phyloP scores from a whole-genome alignment of 2,888 invertebrate species.

The Chrysopilus asiliformis region DNA sequence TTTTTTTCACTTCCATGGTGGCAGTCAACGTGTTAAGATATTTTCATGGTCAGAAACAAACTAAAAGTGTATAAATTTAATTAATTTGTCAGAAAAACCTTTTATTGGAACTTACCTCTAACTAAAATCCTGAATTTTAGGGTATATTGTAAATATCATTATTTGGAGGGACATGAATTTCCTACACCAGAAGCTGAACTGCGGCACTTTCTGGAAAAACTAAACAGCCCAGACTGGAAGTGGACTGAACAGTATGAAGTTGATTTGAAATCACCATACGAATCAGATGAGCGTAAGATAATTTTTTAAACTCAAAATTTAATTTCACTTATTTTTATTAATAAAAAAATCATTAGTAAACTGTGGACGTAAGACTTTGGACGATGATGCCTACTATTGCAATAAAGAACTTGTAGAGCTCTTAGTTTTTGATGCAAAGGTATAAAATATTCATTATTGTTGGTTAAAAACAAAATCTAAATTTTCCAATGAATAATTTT shows the following conservation, averaged over 20 bases:
- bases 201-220: conserved; percentile 56
- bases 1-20: no score
- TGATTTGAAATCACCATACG: conserved; percentile 12
- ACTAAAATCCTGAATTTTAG: no score
- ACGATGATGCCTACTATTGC: conserved; percentile 64
- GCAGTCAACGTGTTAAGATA: no score
- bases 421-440: conserved; percentile 76
- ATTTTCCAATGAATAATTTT: background rate
- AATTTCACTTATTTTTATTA: background rate
- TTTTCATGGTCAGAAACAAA: no score
- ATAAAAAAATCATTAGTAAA: conserved; percentile 37
- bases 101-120: no score
- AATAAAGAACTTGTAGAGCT: conserved; percentile 73
- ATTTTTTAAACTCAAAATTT: background rate
- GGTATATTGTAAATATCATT: conserved; percentile 81
- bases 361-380: conserved; percentile 48
- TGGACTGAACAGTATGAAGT: conserved; percentile 47
- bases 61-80: no score
- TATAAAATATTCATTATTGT: conserved; percentile 38
- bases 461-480: conserved; percentile 6
- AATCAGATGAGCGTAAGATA: conserved; percentile 11
- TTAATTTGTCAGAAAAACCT: no score
- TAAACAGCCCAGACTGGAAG: conserved; percentile 45
- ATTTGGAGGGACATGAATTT: conserved; percentile 63
- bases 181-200: conserved; percentile 60